Base-by-base conservation (phyloP, 2,797 vertebrate species). In the Ctenosaura bakeri region DNA sequence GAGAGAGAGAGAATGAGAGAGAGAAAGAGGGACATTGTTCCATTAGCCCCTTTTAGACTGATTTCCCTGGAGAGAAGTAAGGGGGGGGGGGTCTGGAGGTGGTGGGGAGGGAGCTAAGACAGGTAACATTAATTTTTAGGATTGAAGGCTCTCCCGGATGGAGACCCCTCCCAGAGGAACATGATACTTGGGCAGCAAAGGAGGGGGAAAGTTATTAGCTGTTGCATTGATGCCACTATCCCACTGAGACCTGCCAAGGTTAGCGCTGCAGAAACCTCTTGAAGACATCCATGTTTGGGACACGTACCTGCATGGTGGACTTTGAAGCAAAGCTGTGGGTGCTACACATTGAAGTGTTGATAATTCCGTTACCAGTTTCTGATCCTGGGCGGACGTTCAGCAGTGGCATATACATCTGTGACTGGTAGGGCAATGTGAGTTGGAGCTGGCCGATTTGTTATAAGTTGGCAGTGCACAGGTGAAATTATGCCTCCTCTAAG, bases 41-140 rank as follows among this genome's bases (percentile, higher is more conserved):
- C 98, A 98, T 99, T 98, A 98, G 98, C 98, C 97, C 98, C 98
- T 99, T 98, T 98, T 98, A 98, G 98, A 97, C 97, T 98, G 97
- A 98, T 98, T 98, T 98, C 98, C 99, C 98, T 95, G 89, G 97
- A 92, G 97, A 96, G 94, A 71, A 87, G 18, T 0, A 0, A 64
- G 85, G 73, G 52, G 26, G 22, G 12, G 56, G 18, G 38, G n/a
- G 80, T 24, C 8, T 24, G 1, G 79, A 71, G 93, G 90, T n/a
- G 32, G 32, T 46, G 18, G 91, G 91, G 87, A 95, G 92, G 92
- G 92, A 89, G 97, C 96, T 94, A 91, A 94, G 91, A 92, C 96
- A 97, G 97, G 97, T 97, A 96, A 95, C 96, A 97, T 95, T 95
- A 95, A 92, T 96, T 96, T 92, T 20, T 77, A 94, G 91, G 90